Evolutionary conservation across 2,113 vertebrate genomes (phyloP).

Genomic region (Vimba vimba): DNA sequence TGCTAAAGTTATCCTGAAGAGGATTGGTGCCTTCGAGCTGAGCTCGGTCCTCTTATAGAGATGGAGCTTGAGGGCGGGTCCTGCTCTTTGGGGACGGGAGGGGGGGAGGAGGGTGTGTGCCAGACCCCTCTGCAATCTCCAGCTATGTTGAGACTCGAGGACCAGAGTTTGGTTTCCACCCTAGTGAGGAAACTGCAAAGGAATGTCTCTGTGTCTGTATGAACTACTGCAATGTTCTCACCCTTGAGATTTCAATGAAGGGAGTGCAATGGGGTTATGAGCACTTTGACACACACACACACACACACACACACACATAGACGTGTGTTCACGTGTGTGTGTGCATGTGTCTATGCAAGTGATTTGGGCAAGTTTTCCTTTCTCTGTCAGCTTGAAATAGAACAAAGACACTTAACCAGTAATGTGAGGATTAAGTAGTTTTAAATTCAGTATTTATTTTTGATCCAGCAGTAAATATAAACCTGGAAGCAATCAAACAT

Average conservation of each 20-base stretch:
- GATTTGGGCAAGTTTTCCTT: not conserved
- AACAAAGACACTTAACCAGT: not conserved
- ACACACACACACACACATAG: not conserved
- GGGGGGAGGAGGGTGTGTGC: constrained; percentile 51
- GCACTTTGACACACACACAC: not conserved
- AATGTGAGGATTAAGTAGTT: not conserved
- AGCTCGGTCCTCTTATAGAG: constrained; percentile 71
- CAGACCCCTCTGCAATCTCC: constrained; percentile 52
- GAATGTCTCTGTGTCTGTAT: constrained; percentile 64
- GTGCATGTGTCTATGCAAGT: not conserved
- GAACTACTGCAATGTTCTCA: constrained; percentile 19
- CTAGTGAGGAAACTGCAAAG: constrained; percentile 69
- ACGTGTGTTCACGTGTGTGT: not conserved
- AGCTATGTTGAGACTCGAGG: constrained; percentile 66
- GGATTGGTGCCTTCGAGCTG: constrained; percentile 56
- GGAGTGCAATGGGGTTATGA: not conserved
- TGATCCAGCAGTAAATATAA: not conserved
- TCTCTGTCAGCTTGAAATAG: not conserved
- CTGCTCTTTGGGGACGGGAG: constrained; percentile 20
- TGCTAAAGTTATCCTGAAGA: constrained; percentile 36
- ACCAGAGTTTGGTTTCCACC: constrained; percentile 63
- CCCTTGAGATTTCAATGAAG: constrained; percentile 31
- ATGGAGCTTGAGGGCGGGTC: constrained; percentile 68
- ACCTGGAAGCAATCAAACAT: not conserved
- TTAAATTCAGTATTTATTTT: not conserved